Base-by-base conservation (phyloP, 2,888 invertebrate species). In the Oxycera nigricornis region DNA sequence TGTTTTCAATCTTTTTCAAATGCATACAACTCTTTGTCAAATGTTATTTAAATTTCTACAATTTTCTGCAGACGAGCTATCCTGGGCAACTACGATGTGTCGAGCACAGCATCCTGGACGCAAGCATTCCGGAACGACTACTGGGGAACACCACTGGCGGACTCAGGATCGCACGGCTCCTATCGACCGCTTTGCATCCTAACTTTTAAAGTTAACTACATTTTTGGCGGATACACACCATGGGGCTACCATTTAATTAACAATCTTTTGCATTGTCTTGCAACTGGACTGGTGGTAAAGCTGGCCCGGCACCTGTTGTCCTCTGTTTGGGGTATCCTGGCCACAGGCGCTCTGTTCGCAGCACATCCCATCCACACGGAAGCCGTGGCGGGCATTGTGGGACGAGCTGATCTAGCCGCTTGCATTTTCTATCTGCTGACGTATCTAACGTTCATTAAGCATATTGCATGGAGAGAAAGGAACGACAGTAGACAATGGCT, bases 301-400 rank as follows among this genome's bases (percentile, higher is more conserved):
- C 89, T 94, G 61, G 93, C 94, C 1, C 88, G 91, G 74, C 89
- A 90, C 75, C 87, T 93, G 65, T 86, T 94, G 77, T 91, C 93
- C 72, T 88, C 88, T 74, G 87, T 88, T 79, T 88, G 92, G 79
- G 93, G 93, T 39, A 89, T 92, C 67, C 88, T 90, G 70, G 89
- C 94, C 31, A 90, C 96, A 0, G 95, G 95, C 0, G 87, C 96
- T 7, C 88, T 96, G 50, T 98, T 98, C 84, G 96, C 98, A 35
- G 91, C 93, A 1, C 98, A 98, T 86, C 98, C 98, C 14, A 92
- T 98, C 80, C 98, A 98, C 87, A 95, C 96, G 2, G 98, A 98
- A 86, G 97, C 98, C 0, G 97, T 98, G 35, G 95, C 97, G 0
- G 96, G 96, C 26, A 90, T 97, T 67, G 98, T 98, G 14, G 98